A percentile compares a stretch with the other conserved stretches of the same genome.
Conservation (phyloP, 2,113 vertebrate species). For the Numida meleagris region DNA sequence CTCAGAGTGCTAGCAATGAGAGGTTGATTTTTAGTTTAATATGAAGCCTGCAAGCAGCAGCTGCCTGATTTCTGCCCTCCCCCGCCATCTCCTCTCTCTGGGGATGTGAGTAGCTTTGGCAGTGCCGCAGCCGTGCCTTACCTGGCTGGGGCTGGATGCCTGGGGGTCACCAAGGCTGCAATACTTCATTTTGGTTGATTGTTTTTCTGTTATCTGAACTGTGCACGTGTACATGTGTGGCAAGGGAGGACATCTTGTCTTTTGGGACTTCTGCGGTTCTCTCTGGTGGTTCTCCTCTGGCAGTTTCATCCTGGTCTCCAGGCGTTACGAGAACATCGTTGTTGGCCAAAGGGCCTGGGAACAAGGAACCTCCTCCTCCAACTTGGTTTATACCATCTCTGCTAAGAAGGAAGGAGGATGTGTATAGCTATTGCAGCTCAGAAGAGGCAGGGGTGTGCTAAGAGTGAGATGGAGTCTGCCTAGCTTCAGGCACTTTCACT, state of each 20-base stretch:
- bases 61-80: constrained; percentile 26
- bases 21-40: constrained; percentile 40
- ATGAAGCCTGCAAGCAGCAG: neutral
- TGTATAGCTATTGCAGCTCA: neutral
- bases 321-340: neutral
- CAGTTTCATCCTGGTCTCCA: neutral
- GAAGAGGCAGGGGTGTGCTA: neutral
- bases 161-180: rapidly evolving
- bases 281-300: neutral
- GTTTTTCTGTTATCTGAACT: neutral
- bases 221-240: neutral
- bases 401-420: neutral
- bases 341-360: neutral
- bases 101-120: neutral
- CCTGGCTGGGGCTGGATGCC: rapidly evolving
- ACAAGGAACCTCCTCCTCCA: neutral
- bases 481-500: neutral
- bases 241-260: neutral
- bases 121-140: rapidly evolving
- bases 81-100: neutral
- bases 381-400: neutral
- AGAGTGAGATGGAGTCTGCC: rapidly evolving
- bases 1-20: constrained; percentile 9
- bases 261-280: rapidly evolving
- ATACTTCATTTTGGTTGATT: rapidly evolving